phyloP scores from a whole-genome alignment of 2,888 invertebrate species.

The Eurois occulta region DNA sequence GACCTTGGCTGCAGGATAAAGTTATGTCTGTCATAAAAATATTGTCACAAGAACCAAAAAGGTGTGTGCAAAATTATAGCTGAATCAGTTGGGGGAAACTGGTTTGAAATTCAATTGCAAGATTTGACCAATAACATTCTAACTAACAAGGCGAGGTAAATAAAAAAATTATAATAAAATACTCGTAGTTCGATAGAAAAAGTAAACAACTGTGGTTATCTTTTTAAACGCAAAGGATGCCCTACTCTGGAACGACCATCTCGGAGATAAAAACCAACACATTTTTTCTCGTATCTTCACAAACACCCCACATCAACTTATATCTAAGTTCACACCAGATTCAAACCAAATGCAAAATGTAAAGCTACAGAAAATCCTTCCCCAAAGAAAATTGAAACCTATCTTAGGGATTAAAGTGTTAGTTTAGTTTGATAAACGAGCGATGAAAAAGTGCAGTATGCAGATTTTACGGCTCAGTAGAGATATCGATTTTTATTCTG shows the following conservation, averaged over 20 bases:
- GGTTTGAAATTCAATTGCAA: too few species aligned
- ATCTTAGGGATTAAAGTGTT: constrained; percentile 46
- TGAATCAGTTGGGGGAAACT: too few species aligned
- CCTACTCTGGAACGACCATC: not conserved
- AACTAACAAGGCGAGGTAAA: too few species aligned
- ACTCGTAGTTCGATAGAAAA: not conserved
- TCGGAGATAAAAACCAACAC: not conserved
- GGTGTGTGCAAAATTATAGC: too few species aligned
- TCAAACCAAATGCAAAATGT: constrained; percentile 49
- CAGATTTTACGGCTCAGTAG: constrained; percentile 57
- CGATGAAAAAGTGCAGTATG: constrained; percentile 28
- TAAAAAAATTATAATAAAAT: not conserved
- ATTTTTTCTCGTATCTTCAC: not conserved
- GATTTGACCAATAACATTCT: too few species aligned
- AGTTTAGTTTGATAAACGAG: constrained; percentile 46
- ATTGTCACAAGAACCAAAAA: too few species aligned
- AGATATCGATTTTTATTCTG: constrained; percentile 52
- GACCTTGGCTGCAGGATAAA: too few species aligned
- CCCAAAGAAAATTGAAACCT: constrained; percentile 48
- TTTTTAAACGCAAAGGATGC: not conserved
- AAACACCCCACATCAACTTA: constrained; percentile 7
- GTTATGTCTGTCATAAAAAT: too few species aligned
- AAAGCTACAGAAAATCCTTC: constrained; percentile 22
- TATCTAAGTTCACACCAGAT: constrained; percentile 13
- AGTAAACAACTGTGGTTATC: not conserved